phyloP scores from a whole-genome alignment of 2,113 vertebrate species.

The Ageneiosus marmoratus region DNA sequence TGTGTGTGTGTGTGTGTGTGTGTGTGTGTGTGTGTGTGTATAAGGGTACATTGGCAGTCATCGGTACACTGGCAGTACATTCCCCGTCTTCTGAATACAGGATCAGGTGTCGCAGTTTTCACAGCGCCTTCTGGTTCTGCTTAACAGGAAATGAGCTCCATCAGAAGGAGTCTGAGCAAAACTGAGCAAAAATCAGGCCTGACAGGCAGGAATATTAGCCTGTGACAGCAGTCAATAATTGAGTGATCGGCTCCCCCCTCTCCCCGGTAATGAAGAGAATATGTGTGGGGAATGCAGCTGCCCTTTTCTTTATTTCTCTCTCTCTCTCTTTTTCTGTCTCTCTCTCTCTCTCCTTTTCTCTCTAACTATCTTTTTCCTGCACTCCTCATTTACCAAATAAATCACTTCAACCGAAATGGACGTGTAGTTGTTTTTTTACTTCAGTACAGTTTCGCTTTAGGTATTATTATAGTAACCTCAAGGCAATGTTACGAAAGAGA shows the following conservation, averaged over 20 bases:
- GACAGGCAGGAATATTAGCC: slow-evolving; percentile 85
- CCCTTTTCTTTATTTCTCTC: slow-evolving; percentile 59
- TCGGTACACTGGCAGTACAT: slow-evolving; percentile 57
- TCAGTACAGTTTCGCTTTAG: slow-evolving; percentile 72
- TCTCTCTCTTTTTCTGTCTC: slow-evolving; percentile 52
- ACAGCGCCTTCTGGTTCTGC: slow-evolving; percentile 81
- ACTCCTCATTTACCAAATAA: slow-evolving; percentile 61
- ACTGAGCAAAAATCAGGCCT: slow-evolving; percentile 80
- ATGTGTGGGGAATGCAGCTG: slow-evolving; percentile 82
- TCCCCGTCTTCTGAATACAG: slow-evolving; percentile 68
- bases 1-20: slow-evolving; percentile 11
- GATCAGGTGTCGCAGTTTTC: slow-evolving; percentile 82
- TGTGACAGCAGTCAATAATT: slow-evolving; percentile 80
- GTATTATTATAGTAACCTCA: slow-evolving; percentile 75
- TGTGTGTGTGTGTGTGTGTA: too few relatives aligned
- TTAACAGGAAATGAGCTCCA: slow-evolving; percentile 79
- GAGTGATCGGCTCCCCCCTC: slow-evolving; percentile 73
- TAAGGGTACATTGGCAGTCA: slow-evolving; percentile 60
- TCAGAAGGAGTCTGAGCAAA: slow-evolving; percentile 78
- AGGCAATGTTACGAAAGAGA: slow-evolving; percentile 62
- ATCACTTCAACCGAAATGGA: slow-evolving; percentile 70
- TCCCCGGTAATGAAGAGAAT: slow-evolving; percentile 79
- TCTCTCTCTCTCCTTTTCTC: neutral
- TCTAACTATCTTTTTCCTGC: slow-evolving; percentile 2
- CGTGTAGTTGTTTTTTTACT: slow-evolving; percentile 71